Percentiles rank a stretch among this genome's conserved stretches.
Conservation (phyloP, 2,797 vertebrate genomes). For the Epinephelus awoara region DNA sequence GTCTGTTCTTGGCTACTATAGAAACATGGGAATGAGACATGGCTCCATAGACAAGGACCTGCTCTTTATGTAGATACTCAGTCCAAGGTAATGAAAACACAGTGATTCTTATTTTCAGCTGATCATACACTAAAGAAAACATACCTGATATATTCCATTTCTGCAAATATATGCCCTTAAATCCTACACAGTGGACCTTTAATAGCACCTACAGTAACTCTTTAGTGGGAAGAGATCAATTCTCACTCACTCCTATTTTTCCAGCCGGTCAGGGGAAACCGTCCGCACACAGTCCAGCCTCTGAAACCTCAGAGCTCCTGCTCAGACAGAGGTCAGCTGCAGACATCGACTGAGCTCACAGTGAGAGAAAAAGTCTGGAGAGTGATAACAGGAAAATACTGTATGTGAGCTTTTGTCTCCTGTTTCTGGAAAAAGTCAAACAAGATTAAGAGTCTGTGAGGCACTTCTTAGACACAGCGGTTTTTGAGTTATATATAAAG, state of each 20-base stretch:
- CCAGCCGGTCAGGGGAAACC: slow-evolving; percentile 29
- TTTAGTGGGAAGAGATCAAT: slow-evolving; percentile 43
- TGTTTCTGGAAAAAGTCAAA: slow-evolving; percentile 1
- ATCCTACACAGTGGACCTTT: neutral
- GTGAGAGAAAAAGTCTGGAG: neutral
- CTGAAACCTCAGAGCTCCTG: slow-evolving; percentile 31
- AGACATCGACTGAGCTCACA: neutral
- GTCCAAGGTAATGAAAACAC: too few relatives aligned
- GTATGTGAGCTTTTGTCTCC: neutral
- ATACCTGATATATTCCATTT: too few relatives aligned
- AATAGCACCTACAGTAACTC: slow-evolving; percentile 9
- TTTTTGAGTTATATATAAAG: neutral
- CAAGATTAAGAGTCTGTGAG: neutral
- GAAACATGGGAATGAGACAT: too few relatives aligned
- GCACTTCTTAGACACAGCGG: neutral
- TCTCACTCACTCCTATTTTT: slow-evolving; percentile 50
- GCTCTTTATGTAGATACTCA: too few relatives aligned
- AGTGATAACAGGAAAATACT: neutral
- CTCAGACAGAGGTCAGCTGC: slow-evolving; percentile 5
- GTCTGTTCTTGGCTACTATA: too few relatives aligned
- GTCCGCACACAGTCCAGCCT: slow-evolving; percentile 13
- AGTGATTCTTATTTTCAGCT: too few relatives aligned
- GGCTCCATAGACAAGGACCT: too few relatives aligned
- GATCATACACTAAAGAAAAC: too few relatives aligned
- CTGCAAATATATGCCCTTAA: too few relatives aligned